These are phyloP conservation scores for Toxostoma redivivum DNA, from an alignment of 2,113 vertebrate species.

Conservation along the genomic window DNA sequence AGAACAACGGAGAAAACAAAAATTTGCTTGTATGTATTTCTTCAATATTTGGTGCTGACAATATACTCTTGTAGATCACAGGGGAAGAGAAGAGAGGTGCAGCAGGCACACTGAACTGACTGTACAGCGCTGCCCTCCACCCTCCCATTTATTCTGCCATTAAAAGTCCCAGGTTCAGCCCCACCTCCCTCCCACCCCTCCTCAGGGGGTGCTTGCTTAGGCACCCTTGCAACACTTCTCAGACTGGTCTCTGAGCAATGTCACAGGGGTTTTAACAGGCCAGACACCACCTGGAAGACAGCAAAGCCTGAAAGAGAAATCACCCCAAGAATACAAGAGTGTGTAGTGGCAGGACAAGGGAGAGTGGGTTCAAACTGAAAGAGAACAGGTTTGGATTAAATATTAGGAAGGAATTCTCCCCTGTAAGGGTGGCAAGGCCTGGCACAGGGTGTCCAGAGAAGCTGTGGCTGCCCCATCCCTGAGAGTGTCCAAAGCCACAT, in stretches of 20 bases:
- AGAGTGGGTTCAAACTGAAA: neutral
- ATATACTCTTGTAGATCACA: neutral
- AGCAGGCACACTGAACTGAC: neutral
- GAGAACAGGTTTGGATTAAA: neutral
- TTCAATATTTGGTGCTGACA: neutral
- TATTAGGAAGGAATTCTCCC: neutral
- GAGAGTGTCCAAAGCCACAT: rapidly evolving
- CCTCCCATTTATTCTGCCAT: constrained; percentile 61
- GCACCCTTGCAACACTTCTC: constrained; percentile 21
- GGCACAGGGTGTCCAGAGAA: neutral
- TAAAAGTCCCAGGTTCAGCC: constrained; percentile 43
- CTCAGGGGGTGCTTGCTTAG: constrained; percentile 1
- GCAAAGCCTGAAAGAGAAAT: constrained; percentile 27
- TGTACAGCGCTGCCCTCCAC: neutral
- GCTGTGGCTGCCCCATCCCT: neutral
- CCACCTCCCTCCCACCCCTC: constrained; percentile 65
- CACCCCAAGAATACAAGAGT: neutral
- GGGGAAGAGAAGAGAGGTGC: neutral
- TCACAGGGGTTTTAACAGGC: constrained; percentile 5
- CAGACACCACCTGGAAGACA: constrained; percentile 18
- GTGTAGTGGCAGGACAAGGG: neutral
- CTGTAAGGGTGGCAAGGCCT: neutral
- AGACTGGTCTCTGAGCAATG: neutral
- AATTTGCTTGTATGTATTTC: neutral
- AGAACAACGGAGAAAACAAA: neutral